Evolutionary conservation across 2,888 invertebrate species (phyloP).

Genomic region (Acrobasis repandana): DNA sequence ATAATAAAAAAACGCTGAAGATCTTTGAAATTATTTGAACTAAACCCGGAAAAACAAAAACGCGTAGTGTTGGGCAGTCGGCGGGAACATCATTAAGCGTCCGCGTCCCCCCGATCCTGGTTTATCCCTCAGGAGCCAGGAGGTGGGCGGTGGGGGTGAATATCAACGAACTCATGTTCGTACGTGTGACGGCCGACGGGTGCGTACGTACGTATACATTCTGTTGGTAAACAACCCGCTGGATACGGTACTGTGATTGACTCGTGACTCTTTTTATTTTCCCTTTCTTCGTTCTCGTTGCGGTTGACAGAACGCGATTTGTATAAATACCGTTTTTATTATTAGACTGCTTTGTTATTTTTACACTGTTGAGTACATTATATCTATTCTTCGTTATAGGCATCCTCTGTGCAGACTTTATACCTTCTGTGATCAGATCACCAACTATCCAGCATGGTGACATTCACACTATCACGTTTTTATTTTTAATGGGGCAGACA

Average conservation of each 20-base stretch:
- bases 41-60: constrained; percentile 51
- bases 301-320: not conserved
- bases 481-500: too few relatives aligned
- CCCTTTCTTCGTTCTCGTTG: constrained; percentile 1
- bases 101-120: constrained; percentile 55
- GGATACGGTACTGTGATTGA: constrained; percentile 26
- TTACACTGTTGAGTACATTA: too few relatives aligned
- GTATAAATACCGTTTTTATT: constrained; percentile 3
- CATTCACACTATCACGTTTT: too few relatives aligned
- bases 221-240: constrained; percentile 79
- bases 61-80: constrained; percentile 66
- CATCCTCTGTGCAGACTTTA: too few relatives aligned
- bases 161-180: constrained; percentile 80
- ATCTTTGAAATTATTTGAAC: constrained; percentile 17
- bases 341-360: not conserved
- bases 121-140: constrained; percentile 51
- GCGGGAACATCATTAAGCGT: constrained; percentile 75
- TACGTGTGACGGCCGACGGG: constrained; percentile 75
- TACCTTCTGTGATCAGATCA: too few relatives aligned
- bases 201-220: constrained; percentile 61
- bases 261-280: constrained; percentile 20
- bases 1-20: not conserved
- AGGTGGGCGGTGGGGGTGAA: constrained; percentile 48
- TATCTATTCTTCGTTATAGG: too few relatives aligned
- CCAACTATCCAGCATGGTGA: too few relatives aligned